Conservation (phyloP, 2,797 vertebrate genomes). For the Falco berigora region DNA sequence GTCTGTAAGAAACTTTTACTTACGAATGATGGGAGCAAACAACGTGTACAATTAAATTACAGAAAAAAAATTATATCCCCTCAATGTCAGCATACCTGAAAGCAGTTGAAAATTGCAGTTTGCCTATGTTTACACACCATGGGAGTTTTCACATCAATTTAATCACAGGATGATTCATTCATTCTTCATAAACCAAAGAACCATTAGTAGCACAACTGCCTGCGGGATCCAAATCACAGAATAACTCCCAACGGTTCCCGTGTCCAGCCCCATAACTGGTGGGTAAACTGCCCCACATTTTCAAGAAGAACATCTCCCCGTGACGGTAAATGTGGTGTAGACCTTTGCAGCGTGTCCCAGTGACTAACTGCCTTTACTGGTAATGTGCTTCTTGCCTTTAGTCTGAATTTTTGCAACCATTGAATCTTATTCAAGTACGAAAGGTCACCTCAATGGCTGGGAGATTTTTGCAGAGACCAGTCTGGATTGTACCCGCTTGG, state of each 20-base stretch:
- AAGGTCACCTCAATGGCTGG: neutral
- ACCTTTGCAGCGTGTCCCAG: neutral
- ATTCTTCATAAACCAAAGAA: neutral
- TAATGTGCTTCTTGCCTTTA: neutral
- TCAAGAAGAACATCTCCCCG: neutral
- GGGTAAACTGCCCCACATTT: neutral
- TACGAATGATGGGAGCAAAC: constrained; percentile 23
- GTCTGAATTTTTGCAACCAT: neutral
- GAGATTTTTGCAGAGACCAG: neutral
- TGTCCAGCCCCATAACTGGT: neutral
- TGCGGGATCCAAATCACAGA: neutral
- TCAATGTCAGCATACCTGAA: neutral
- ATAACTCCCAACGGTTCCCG: neutral
- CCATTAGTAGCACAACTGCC: neutral
- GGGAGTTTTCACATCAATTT: neutral
- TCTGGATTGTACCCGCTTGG: neutral
- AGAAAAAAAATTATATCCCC: neutral
- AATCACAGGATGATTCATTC: neutral
- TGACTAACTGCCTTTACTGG: too few relatives aligned
- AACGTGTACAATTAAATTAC: neutral
- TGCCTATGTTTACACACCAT: neutral
- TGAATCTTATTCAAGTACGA: neutral
- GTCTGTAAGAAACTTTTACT: constrained; percentile 37
- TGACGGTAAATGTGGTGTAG: neutral
- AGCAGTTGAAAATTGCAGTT: neutral